Conservation (phyloP, 2,888 invertebrate species). For the Limenitis camilla region DNA sequence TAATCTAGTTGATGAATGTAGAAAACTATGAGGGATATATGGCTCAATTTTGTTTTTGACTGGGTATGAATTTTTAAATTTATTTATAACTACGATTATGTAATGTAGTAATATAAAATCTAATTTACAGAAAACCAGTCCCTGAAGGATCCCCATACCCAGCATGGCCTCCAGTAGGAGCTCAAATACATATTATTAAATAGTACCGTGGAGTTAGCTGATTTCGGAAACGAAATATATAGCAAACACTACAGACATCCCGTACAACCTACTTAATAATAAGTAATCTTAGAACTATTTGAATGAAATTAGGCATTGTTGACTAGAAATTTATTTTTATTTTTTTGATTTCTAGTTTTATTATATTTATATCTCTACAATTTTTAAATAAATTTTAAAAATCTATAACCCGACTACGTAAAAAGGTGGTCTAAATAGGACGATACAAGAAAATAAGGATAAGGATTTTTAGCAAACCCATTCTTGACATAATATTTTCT, state of each 20-base stretch:
- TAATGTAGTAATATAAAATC: neutral
- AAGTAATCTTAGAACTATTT: too few species aligned
- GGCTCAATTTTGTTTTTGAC: conserved; percentile 31
- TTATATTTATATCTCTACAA: too few species aligned
- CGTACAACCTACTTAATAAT: too few species aligned
- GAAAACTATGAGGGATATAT: conserved; percentile 28
- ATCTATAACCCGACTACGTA: too few species aligned
- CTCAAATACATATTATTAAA: conserved; percentile 37
- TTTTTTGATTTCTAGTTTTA: too few species aligned
- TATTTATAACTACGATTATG: neutral
- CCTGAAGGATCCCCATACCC: conserved; percentile 28
- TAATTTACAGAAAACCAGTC: conserved; percentile 27
- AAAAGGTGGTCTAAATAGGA: too few species aligned
- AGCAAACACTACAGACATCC: conserved; percentile 34
- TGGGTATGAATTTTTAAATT: conserved; percentile 25
- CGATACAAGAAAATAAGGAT: too few species aligned
- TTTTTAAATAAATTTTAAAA: too few species aligned
- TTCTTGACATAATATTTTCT: too few species aligned
- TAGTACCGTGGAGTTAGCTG: conserved; percentile 25
- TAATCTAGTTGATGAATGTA: conserved; percentile 24
- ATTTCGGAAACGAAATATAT: conserved; percentile 42
- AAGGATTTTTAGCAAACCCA: too few species aligned
- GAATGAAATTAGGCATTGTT: too few species aligned
- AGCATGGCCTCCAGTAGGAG: conserved; percentile 35
- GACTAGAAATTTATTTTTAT: too few species aligned